Percentiles rank a stretch among this genome's conserved stretches.
These are phyloP conservation scores for Nothoprocta pentlandii DNA, from an alignment of 2,113 vertebrate species.

Conservation along the genomic window DNA sequence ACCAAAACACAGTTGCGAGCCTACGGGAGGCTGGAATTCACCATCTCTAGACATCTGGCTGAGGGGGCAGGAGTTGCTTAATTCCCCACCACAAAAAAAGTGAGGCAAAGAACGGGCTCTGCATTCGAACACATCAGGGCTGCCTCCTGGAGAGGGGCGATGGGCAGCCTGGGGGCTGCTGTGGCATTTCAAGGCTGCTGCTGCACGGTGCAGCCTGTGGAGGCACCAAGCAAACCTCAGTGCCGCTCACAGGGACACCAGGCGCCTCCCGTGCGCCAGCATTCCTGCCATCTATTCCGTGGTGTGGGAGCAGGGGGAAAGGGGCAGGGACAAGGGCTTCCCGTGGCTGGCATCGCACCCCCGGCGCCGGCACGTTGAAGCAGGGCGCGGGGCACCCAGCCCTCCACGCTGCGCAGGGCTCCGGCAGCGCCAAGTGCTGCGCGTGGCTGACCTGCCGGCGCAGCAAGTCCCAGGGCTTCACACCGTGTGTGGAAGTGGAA, in stretches of 20 bases:
- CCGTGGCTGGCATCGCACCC: neutral
- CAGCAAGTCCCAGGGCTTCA: neutral
- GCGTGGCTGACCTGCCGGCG: neutral
- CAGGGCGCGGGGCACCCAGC: neutral
- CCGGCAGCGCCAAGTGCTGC: too few relatives aligned
- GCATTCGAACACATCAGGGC: neutral
- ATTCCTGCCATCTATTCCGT: neutral
- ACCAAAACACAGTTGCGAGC: fast-evolving
- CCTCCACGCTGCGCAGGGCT: too few relatives aligned
- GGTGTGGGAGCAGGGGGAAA: neutral
- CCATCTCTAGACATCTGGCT: neutral
- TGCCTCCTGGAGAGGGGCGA: neutral
- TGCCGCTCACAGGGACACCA: neutral
- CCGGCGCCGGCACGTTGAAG: neutral
- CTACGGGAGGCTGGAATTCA: neutral
- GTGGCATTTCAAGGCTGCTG: neutral
- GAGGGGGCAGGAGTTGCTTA: neutral
- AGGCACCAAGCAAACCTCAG: neutral
- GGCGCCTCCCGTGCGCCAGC: neutral
- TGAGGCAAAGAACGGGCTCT: neutral
- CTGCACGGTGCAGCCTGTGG: fast-evolving
- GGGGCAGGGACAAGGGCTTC: neutral
- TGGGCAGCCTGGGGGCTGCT: neutral
- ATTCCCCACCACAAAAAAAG: neutral
- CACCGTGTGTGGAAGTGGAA: neutral